phyloP scores from a whole-genome alignment of 1,140 invertebrate species.

The Penaeus vannamei region DNA sequence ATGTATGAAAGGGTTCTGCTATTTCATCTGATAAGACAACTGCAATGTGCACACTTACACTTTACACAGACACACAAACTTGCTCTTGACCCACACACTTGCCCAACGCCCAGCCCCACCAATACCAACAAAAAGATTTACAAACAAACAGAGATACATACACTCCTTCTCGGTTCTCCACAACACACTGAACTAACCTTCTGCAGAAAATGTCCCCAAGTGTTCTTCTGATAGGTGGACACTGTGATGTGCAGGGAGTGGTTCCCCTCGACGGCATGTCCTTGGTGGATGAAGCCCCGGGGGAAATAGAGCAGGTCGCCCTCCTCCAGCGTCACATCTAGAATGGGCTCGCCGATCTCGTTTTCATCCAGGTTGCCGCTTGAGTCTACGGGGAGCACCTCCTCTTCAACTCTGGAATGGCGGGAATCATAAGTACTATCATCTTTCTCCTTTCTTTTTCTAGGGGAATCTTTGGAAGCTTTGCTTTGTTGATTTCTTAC shows the following conservation, averaged over 20 bases:
- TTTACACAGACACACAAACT: no score
- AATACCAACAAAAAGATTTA: no score
- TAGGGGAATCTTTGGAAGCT: no score
- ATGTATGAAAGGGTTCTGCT: no score
- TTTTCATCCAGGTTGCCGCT: conserved; percentile 86
- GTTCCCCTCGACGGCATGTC: conserved; percentile 79
- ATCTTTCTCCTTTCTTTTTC: no score
- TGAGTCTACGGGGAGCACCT: conserved; percentile 84
- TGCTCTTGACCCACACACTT: no score
- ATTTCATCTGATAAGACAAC: no score
- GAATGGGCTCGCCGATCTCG: conserved; percentile 83
- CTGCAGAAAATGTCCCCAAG: conserved; percentile 90
- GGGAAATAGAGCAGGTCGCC: conserved; percentile 94
- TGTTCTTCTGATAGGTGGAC: conserved; percentile 91
- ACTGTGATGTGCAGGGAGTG: conserved; percentile 95
- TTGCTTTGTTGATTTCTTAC: no score
- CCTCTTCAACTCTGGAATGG: conserved; percentile 72
- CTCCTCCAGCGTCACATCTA: conserved; percentile 85
- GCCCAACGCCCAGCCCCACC: no score
- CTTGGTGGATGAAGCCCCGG: conserved; percentile 94
- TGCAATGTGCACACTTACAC: no score
- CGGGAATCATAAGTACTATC: background rate
- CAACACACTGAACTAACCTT: conserved; percentile 70
- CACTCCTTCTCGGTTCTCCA: no score
- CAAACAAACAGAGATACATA: no score